phyloP scores from a whole-genome alignment of 2,888 invertebrate species.

The Drosophila macrothrix region DNA sequence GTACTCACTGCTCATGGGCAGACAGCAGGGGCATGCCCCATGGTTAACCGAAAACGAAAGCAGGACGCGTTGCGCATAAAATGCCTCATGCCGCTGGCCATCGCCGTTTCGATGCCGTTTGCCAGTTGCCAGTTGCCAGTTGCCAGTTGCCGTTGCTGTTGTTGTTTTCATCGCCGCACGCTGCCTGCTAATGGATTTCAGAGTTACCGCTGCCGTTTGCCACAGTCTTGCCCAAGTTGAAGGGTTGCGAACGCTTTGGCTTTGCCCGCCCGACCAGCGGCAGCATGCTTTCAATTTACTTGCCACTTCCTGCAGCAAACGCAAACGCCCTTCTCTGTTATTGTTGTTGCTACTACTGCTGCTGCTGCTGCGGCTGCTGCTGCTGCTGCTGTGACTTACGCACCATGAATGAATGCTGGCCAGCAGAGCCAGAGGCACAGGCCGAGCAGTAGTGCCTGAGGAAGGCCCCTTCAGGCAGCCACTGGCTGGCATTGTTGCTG shows the following conservation, averaged over 20 bases:
- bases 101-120: conserved; percentile 25
- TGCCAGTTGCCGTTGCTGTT: conserved; percentile 4
- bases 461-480: conserved; percentile 35
- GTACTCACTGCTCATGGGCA: conserved; percentile 38
- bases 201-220: conserved; percentile 55
- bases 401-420: conserved; percentile 78
- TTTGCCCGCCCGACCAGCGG: conserved; percentile 47
- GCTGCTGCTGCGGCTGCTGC: conserved; percentile 27
- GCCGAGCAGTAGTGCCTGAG: conserved; percentile 35
- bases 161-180: conserved; percentile 49
- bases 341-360: conserved; percentile 41
- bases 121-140: conserved; percentile 34
- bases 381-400: conserved; percentile 74
- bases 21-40: conserved; percentile 72
- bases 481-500: conserved; percentile 17
- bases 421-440: neutral
- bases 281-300: conserved; percentile 81
- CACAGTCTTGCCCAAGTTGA: conserved; percentile 47
- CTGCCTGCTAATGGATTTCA: conserved; percentile 77
- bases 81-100: conserved; percentile 65
- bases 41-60: conserved; percentile 83
- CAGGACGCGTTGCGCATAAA: conserved; percentile 80
- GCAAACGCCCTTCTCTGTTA: conserved; percentile 45
- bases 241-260: conserved; percentile 66
- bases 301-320: conserved; percentile 57